Evolutionary conservation across 37 sponge, comb jelly and placozoan genomes (phyloP), one percentile per base, ranked within the genome.

Genomic region (Mnemiopsis leidyi): DNA sequence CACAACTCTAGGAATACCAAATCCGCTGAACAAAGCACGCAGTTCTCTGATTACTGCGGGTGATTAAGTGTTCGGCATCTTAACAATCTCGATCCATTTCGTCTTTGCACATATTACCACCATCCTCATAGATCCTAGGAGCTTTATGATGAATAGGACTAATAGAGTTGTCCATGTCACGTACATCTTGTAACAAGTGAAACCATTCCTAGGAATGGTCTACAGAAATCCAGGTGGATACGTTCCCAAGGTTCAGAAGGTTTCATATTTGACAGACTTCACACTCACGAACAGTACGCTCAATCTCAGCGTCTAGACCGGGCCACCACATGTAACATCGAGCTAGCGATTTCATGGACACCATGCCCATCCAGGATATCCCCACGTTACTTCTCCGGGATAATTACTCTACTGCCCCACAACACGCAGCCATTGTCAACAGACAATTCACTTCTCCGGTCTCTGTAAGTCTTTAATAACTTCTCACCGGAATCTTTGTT

Each of bases 141-240:
- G n/a, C n/a, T n/a, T n/a, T n/a, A n/a, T n/a, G n/a, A n/a, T n/a
- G n/a, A n/a, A n/a, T n/a, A n/a, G n/a, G n/a, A n/a, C n/a, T n/a
- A n/a, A n/a, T n/a, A n/a, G n/a, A n/a, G n/a, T n/a, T n/a, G n/a
- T n/a, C n/a, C n/a, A n/a, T n/a, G n/a, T n/a, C n/a, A n/a, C n/a
- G n/a, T n/a, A n/a, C n/a, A n/a, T n/a, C n/a, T n/a, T n/a, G 18
- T 18, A 9, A 61, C 68, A 9, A 61, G 9, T 18, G 28, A 39
- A 25, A 48, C 40, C 20, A 5, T 7, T 1, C 68, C 68, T 21
- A 0, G 31, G 28, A 93, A 69, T 16, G 76, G 93, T 0, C 76
- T 39, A 26, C 76, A 76, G 23, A 73, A 93, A 32, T 93, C 93
- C 16, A 94, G 35, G 38, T 94, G 94, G 0, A 94, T 28, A 23